Base-by-base conservation (phyloP, 2,888 invertebrate genomes). In the Andrena marginata region DNA sequence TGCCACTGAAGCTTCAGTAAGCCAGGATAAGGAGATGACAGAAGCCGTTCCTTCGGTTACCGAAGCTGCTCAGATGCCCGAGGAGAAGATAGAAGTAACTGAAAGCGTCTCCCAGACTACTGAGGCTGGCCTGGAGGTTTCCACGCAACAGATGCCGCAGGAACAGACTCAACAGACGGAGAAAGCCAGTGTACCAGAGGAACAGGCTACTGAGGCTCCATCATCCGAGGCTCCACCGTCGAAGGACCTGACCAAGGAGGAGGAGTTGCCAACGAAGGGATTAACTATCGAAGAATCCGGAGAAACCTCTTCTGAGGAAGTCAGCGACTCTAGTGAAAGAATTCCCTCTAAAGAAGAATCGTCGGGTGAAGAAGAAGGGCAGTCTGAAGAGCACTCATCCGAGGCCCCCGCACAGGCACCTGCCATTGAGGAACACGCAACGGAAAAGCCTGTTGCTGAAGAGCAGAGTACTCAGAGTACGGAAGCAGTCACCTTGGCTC, bases 251-350 rank as follows among this genome's bases (percentile, higher is more conserved):
- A 68, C 85, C 16, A 77, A 82, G 3, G 85, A 85, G 20, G 88
- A 90, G 85, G 84, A 85, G 82, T 87, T 85, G 76, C 91, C 85
- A 78, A 89, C 81, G 4, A 90, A 92, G 48, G 85, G 84, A 71
- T 67, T 89, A 13, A 49, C 77, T 31, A 64, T 90, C 48, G 86
- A 68, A 0, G 76, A 80, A 69, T 88, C 90, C 68, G 86, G 84
- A n/a, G 86, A 89, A 74, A 79, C 77, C 10, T 88, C 89, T 7
- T 86, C 90, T 20, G 89, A 88, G 16, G 86, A 87, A 77, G 64
- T 69, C 20, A 80, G 76, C 42, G 76, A 82, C 10, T 70, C 77
- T 26, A 35, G 75, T 75, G 85, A 89, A 42, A 83, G 83, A 62
- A 64, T 76, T 3, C 4, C 48, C 5, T 62, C 80, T 51, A 29